phyloP scores from a whole-genome alignment of 2,113 vertebrate species.

The Oenanthe oenanthe region DNA sequence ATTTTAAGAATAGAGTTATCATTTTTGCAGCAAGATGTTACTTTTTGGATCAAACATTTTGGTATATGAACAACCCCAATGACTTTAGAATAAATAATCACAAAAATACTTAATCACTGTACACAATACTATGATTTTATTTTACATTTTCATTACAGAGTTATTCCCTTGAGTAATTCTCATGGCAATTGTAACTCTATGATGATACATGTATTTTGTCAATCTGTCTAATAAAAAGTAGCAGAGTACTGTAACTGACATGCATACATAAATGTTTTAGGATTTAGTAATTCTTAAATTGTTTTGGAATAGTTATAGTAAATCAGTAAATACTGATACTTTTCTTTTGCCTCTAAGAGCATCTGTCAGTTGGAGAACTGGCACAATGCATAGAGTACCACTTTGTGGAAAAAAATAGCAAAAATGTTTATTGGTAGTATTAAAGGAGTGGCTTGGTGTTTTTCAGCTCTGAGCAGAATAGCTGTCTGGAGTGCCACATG shows the following conservation, averaged over 20 bases:
- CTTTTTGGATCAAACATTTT: background rate
- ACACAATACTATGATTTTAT: background rate
- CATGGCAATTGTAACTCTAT: slow-evolving; percentile 22
- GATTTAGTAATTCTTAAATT: slow-evolving; percentile 15
- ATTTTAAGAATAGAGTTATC: background rate
- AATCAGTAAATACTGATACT: slow-evolving; percentile 37
- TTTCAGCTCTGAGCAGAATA: slow-evolving; percentile 35
- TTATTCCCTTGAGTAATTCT: slow-evolving; percentile 33
- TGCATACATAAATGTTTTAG: slow-evolving; percentile 33
- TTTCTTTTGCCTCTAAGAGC: background rate
- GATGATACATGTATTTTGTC: slow-evolving; percentile 42
- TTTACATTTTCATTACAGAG: slow-evolving; percentile 6
- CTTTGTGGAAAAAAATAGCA: background rate
- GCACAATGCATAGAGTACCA: background rate
- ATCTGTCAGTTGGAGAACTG: slow-evolving; percentile 27
- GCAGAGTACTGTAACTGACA: background rate
- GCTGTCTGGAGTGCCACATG: slow-evolving; percentile 25
- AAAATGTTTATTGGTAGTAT: slow-evolving; percentile 37
- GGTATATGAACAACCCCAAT: background rate
- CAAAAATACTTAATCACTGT: background rate
- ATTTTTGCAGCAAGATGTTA: background rate
- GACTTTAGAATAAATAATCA: background rate
- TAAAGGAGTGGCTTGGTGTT: slow-evolving; percentile 8
- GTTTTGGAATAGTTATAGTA: slow-evolving; percentile 9
- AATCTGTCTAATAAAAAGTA: slow-evolving; percentile 7